Conservation (phyloP, 2,797 vertebrate species). For the Pangasius djambal region DNA sequence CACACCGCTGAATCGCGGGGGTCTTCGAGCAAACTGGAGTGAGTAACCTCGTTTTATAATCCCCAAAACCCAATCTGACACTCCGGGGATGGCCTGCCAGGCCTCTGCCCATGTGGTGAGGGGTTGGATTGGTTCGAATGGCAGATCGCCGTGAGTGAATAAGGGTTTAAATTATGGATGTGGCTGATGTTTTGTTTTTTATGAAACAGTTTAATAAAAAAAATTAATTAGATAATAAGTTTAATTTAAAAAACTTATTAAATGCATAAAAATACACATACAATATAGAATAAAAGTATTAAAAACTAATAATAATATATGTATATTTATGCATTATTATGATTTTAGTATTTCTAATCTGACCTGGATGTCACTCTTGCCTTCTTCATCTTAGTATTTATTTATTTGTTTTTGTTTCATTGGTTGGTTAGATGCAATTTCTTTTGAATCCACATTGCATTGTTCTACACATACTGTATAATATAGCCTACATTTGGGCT, state of each 20-base stretch:
- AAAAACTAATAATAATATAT: neutral
- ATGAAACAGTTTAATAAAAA: neutral
- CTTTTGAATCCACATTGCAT: neutral
- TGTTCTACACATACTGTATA: neutral
- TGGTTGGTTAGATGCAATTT: neutral
- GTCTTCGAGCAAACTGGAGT: too few species aligned
- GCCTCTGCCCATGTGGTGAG: too few species aligned
- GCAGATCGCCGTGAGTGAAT: neutral
- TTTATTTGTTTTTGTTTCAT: neutral
- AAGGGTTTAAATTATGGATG: neutral
- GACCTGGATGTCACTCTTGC: neutral
- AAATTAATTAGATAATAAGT: neutral
- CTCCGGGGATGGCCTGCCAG: too few species aligned
- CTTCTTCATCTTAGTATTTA: neutral
- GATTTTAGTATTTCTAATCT: neutral
- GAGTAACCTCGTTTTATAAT: too few species aligned
- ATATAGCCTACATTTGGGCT: neutral
- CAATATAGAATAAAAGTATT: neutral
- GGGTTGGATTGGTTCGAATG: too few species aligned
- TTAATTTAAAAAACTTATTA: neutral
- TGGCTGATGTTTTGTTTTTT: conserved; percentile 1
- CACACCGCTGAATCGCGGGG: too few species aligned
- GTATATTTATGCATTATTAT: neutral
- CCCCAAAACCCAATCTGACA: too few species aligned
- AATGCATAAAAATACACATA: neutral